Conservation (phyloP, 2,797 vertebrate species). For the Smutsia temminckii region DNA sequence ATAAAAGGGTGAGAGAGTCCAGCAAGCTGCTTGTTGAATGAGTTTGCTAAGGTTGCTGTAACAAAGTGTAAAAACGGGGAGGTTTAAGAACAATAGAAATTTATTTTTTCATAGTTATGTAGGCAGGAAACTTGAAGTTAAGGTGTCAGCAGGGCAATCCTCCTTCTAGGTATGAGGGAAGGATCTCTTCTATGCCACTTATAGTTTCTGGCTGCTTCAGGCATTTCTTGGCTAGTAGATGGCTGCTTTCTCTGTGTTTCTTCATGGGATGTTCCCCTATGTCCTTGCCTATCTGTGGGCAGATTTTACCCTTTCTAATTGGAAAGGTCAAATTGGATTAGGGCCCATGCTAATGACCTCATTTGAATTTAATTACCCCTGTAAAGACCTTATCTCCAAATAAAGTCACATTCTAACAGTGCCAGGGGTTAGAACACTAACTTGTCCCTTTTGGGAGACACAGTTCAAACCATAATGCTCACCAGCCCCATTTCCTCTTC, state of each 20-base stretch:
- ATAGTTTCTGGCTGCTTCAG: background rate
- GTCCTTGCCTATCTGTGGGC: background rate
- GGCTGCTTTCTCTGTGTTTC: background rate
- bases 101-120: background rate
- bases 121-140: background rate
- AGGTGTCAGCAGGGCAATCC: background rate
- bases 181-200: accelerated
- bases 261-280: background rate
- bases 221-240: background rate
- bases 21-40: background rate
- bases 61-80: background rate
- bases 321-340: background rate
- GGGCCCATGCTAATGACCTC: background rate
- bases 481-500: background rate
- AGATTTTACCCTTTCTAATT: background rate
- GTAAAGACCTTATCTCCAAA: background rate
- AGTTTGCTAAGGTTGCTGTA: background rate
- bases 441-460: background rate
- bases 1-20: background rate
- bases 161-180: background rate
- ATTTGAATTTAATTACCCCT: background rate
- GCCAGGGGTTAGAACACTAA: background rate
- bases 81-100: background rate
- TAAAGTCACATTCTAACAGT: background rate
- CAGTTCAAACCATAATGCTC: background rate